Conservation (phyloP, 2,113 vertebrate genomes). For the Ophiodon elongatus region DNA sequence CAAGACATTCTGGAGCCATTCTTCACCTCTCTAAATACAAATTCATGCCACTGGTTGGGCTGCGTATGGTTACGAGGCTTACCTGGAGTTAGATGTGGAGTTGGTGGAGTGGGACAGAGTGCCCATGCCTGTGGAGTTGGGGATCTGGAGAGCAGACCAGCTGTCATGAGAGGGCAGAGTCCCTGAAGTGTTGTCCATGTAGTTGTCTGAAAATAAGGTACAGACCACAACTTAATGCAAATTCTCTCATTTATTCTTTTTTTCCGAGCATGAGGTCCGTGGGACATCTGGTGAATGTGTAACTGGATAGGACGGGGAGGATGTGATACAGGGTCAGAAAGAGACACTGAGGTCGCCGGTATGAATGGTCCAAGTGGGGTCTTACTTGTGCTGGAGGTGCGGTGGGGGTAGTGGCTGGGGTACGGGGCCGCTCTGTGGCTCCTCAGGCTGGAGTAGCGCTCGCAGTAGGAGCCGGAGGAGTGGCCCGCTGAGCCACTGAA, state of each 20-base stretch:
- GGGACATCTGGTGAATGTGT: background rate
- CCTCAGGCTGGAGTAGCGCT: constrained; percentile 85
- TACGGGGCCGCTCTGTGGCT: constrained; percentile 83
- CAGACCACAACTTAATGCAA: background rate
- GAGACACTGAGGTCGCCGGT: background rate
- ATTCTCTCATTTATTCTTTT: background rate
- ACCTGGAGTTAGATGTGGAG: constrained; percentile 84
- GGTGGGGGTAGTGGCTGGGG: constrained; percentile 86
- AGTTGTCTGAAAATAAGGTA: constrained; percentile 77
- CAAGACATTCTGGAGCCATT: background rate
- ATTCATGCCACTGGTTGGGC: background rate
- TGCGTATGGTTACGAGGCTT: background rate
- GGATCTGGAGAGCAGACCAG: constrained; percentile 86
- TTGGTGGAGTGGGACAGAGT: constrained; percentile 83
- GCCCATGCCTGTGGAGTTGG: constrained; percentile 85
- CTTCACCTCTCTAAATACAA: background rate
- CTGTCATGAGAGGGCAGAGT: constrained; percentile 81
- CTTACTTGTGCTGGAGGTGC: constrained; percentile 82
- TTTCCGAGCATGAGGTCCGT: background rate
- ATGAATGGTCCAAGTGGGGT: background rate
- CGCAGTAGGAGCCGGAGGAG: constrained; percentile 85
- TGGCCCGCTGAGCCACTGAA: constrained; percentile 80
- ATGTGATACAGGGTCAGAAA: background rate
- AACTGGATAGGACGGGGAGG: background rate
- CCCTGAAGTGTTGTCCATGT: constrained; percentile 84